Conservation (phyloP, 2,113 vertebrate species). For the Andinoacara biseriatus region DNA sequence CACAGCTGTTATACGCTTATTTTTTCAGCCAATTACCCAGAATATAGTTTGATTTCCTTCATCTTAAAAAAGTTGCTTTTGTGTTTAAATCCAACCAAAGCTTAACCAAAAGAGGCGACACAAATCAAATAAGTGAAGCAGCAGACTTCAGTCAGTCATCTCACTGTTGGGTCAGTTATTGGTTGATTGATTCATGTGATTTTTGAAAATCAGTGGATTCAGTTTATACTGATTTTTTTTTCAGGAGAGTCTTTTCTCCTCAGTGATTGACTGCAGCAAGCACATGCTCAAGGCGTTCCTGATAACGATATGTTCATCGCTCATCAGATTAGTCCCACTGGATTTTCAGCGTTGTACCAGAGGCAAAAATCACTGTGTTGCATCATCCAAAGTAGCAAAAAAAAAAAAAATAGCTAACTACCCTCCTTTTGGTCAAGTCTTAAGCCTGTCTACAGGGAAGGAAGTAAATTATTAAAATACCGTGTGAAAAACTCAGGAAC, state of each 20-base stretch:
- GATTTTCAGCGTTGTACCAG: constrained; percentile 30
- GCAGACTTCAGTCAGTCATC: background rate
- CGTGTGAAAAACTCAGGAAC: constrained; percentile 25
- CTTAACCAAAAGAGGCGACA: background rate
- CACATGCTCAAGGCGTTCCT: background rate
- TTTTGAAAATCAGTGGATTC: background rate
- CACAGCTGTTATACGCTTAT: too few species aligned
- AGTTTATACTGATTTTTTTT: background rate
- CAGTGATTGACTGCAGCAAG: background rate
- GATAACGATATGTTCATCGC: constrained; percentile 1
- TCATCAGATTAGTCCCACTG: constrained; percentile 6
- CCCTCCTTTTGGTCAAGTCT: constrained; percentile 26
- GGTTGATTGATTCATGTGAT: background rate
- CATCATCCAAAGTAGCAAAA: constrained; percentile 48
- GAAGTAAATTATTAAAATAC: constrained; percentile 56
- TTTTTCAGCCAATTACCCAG: too few species aligned
- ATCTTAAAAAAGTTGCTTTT: background rate
- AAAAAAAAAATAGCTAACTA: constrained; percentile 24
- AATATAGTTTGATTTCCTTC: too few species aligned
- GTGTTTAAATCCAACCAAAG: background rate
- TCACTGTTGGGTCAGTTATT: background rate
- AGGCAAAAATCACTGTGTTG: constrained; percentile 36
- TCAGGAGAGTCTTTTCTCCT: background rate
- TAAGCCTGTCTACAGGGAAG: constrained; percentile 4
- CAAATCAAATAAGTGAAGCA: background rate